Conservation (phyloP, 1,140 invertebrate species). For the Geopemphigus sp. region DNA sequence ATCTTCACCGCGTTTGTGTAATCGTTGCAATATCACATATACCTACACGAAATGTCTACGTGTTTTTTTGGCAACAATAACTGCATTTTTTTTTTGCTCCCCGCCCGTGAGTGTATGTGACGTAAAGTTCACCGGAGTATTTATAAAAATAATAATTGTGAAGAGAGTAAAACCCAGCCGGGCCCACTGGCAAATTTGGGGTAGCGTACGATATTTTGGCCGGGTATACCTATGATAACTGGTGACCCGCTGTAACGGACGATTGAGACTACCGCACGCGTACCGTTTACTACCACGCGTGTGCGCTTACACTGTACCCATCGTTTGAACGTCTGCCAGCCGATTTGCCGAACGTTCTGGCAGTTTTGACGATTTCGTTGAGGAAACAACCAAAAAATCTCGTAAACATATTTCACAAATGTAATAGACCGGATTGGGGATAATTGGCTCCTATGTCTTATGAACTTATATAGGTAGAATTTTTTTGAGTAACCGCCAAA, state of each 20-base stretch:
- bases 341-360: constrained; percentile 15
- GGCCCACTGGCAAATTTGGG: not conserved
- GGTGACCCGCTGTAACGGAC: no score
- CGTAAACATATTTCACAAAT: constrained; percentile 37
- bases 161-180: not conserved
- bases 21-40: not conserved
- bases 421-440: not conserved
- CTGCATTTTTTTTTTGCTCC: constrained; percentile 20
- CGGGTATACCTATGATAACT: no score
- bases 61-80: constrained; percentile 35
- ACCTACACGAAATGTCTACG: not conserved
- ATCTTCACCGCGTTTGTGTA: constrained; percentile 1
- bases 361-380: constrained; percentile 18
- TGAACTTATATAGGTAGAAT: not conserved
- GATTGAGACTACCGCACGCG: no score
- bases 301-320: not conserved
- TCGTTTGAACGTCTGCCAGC: constrained; percentile 12
- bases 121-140: constrained; percentile 18
- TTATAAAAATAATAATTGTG: constrained; percentile 3
- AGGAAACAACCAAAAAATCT: constrained; percentile 15
- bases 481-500: constrained; percentile 18
- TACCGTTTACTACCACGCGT: no score
- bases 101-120: not conserved
- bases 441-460: constrained; percentile 8
- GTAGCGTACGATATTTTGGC: no score